These are phyloP conservation scores for Bombus breviceps DNA, from an alignment of 1,140 invertebrate genomes.

Conservation along the genomic window DNA sequence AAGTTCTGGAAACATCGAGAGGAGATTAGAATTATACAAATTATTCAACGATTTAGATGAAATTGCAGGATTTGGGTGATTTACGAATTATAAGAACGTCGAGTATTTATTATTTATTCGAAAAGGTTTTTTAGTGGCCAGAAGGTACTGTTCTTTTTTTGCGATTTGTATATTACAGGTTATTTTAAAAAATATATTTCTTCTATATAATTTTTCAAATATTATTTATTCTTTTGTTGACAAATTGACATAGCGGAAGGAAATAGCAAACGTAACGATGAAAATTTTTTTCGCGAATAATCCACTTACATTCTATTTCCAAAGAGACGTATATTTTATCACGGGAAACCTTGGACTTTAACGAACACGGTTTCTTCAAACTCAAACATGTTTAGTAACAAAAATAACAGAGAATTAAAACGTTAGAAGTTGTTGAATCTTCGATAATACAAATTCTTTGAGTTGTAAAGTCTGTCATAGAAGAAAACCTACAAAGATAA, in stretches of 20 bases:
- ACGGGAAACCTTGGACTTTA: background rate
- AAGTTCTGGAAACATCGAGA: conserved; percentile 88
- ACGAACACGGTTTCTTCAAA: background rate
- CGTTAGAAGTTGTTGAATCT: background rate
- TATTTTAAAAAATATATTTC: too few relatives aligned
- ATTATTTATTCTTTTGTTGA: too few relatives aligned
- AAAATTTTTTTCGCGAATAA: background rate
- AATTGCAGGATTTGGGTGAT: background rate
- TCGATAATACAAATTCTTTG: background rate
- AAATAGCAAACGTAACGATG: background rate
- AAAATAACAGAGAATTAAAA: background rate
- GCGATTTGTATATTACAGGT: too few relatives aligned
- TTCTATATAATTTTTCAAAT: too few relatives aligned
- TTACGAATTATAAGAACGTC: background rate
- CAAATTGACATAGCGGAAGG: background rate
- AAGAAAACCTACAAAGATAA: background rate
- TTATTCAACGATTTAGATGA: background rate
- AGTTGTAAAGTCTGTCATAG: background rate
- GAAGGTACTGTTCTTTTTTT: too few relatives aligned
- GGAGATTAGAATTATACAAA: background rate
- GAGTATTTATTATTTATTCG: too few relatives aligned
- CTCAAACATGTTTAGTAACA: background rate
- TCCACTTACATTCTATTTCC: background rate
- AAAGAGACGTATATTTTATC: background rate
- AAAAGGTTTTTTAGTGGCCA: too few relatives aligned